A percentile compares a stretch with the other conserved stretches of the same genome.
These are phyloP conservation scores for Strigamia maritima DNA, from an alignment of 2,888 invertebrate genomes.

Conservation along the genomic window DNA sequence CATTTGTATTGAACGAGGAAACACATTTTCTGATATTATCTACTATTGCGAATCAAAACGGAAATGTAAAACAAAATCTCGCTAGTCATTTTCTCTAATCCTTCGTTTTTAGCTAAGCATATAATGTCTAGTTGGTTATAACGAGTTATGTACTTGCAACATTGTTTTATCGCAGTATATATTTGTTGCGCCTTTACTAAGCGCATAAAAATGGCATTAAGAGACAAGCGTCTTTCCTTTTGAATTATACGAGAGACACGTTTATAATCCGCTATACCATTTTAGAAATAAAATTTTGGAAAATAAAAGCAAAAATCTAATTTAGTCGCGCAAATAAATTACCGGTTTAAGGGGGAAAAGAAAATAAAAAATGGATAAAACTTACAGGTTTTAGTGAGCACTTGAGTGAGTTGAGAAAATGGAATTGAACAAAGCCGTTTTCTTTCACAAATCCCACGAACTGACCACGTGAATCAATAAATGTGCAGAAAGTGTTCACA, in stretches of 20 bases:
- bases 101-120: neutral
- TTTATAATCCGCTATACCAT: neutral
- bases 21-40: neutral
- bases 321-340: neutral
- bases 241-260: neutral
- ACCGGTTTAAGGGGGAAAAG: neutral
- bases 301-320: neutral
- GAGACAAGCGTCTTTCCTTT: neutral
- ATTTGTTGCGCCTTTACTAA: slow-evolving; percentile 1
- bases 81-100: neutral
- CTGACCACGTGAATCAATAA: slow-evolving; percentile 15
- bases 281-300: slow-evolving; percentile 5
- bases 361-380: neutral
- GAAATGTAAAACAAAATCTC: neutral
- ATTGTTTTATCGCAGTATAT: neutral
- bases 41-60: slow-evolving; percentile 10
- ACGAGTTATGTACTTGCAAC: neutral
- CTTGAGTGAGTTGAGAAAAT: slow-evolving; percentile 5
- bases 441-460: slow-evolving; percentile 1
- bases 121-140: neutral
- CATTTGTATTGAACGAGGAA: slow-evolving; percentile 10
- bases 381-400: slow-evolving; percentile 8
- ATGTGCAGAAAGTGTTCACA: slow-evolving; percentile 15
- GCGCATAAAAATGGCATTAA: slow-evolving; percentile 13
- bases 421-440: slow-evolving; percentile 10